These are phyloP conservation scores for Cossypha polioptera DNA, from an alignment of 2,797 vertebrate genomes.

Conservation along the genomic window DNA sequence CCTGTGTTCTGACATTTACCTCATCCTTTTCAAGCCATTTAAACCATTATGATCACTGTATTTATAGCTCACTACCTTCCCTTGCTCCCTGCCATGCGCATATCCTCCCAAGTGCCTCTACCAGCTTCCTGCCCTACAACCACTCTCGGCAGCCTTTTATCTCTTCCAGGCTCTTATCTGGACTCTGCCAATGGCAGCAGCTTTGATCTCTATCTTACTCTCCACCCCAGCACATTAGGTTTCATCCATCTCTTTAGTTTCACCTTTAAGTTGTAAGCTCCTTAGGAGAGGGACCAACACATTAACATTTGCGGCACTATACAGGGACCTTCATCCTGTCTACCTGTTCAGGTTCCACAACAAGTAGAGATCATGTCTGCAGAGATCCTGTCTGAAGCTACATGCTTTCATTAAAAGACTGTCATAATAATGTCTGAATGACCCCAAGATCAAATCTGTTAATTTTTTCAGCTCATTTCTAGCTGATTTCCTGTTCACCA, in stretches of 20 bases:
- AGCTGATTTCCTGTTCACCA: neutral
- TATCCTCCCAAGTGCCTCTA: neutral
- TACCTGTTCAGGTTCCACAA: neutral
- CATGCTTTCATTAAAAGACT: neutral
- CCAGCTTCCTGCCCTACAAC: neutral
- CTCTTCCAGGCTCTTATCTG: slow-evolving; percentile 14
- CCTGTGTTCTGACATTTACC: slow-evolving; percentile 35
- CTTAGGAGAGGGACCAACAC: neutral
- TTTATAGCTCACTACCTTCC: slow-evolving; percentile 36
- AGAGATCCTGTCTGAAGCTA: neutral
- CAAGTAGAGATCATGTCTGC: neutral
- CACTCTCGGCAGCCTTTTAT: slow-evolving; percentile 12
- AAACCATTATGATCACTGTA: slow-evolving; percentile 8
- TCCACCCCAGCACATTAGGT: slow-evolving; percentile 30
- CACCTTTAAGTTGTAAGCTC: neutral
- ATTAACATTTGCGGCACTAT: neutral
- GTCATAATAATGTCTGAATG: neutral
- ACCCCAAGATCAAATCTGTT: neutral
- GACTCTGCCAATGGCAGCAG: neutral
- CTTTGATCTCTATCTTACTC: slow-evolving; percentile 36
- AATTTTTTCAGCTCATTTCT: neutral
- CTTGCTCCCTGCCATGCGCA: neutral
- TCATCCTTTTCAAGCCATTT: slow-evolving; percentile 51
- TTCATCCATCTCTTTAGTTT: slow-evolving; percentile 20
- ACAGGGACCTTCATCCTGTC: neutral